Evolutionary conservation across 2,797 vertebrate species (phyloP).

Genomic region (Synanceia verrucosa): DNA sequence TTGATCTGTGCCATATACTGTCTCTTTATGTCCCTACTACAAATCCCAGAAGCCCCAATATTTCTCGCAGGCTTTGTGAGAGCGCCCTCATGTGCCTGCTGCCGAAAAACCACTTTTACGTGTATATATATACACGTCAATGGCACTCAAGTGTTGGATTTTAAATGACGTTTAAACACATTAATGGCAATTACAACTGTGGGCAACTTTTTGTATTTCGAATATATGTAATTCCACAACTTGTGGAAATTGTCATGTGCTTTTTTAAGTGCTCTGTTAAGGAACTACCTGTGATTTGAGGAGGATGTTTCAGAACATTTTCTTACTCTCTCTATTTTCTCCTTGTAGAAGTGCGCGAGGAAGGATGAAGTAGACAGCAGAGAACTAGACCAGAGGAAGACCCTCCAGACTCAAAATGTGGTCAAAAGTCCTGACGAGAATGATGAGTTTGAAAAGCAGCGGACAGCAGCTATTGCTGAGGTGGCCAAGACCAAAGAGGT

Average conservation of each 20-base stretch:
- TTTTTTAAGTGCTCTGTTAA: slow-evolving; percentile 11
- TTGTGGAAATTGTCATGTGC: neutral
- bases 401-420: slow-evolving; percentile 85
- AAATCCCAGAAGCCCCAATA: too few relatives aligned
- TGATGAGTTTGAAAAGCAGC: slow-evolving; percentile 97
- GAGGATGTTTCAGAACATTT: slow-evolving; percentile 1
- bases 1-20: too few relatives aligned
- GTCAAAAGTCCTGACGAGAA: slow-evolving; percentile 88
- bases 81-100: too few relatives aligned
- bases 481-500: slow-evolving; percentile 98
- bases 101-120: too few relatives aligned
- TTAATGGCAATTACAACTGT: too few relatives aligned
- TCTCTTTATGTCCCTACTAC: too few relatives aligned
- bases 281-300: neutral
- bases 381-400: slow-evolving; percentile 95
- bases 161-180: too few relatives aligned
- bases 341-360: slow-evolving; percentile 87
- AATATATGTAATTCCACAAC: slow-evolving; percentile 4
- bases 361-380: slow-evolving; percentile 89
- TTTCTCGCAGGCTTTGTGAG: too few relatives aligned
- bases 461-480: slow-evolving; percentile 96
- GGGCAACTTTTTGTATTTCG: slow-evolving; percentile 6
- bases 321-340: slow-evolving; percentile 15
- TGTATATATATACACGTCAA: too few relatives aligned
- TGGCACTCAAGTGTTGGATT: too few relatives aligned